These are phyloP conservation scores for Ophion obscuratus DNA, from an alignment of 2,888 invertebrate species.

Conservation along the genomic window DNA sequence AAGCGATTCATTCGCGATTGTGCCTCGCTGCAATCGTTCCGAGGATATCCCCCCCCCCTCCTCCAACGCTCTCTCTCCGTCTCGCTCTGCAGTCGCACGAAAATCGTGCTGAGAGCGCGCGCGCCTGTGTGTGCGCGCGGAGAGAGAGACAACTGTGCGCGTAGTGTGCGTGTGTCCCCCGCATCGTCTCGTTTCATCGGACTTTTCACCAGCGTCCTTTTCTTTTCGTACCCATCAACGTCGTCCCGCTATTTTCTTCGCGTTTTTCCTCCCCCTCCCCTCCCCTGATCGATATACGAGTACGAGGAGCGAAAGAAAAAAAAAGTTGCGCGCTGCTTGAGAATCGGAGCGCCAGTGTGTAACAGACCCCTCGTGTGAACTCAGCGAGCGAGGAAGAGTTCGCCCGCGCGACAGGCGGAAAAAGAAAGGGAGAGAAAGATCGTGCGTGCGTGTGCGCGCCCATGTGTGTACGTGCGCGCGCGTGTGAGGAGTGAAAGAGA, in stretches of 20 bases:
- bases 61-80: neutral
- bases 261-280: neutral
- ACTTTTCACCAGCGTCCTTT: conserved; percentile 28
- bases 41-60: conserved; percentile 3
- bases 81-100: conserved; percentile 12
- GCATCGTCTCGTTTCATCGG: conserved; percentile 31
- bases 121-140: conserved; percentile 27
- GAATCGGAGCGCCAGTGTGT: conserved; percentile 22
- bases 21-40: conserved; percentile 9
- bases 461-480: conserved; percentile 16
- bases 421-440: neutral
- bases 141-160: conserved; percentile 24
- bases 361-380: conserved; percentile 35
- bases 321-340: too few species aligned
- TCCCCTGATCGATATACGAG: neutral
- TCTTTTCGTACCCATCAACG: neutral
- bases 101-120: conserved; percentile 38
- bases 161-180: conserved; percentile 21
- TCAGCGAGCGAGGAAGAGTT: conserved; percentile 23
- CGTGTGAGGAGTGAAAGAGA: conserved; percentile 40
- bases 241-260: conserved; percentile 16
- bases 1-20: conserved; percentile 8
- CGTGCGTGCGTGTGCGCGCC: neutral
- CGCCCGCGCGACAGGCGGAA: neutral
- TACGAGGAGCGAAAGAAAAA: too few species aligned